Evolutionary conservation across 2,797 vertebrate genomes (phyloP).

Genomic region (Chelidonichthys spinosus): DNA sequence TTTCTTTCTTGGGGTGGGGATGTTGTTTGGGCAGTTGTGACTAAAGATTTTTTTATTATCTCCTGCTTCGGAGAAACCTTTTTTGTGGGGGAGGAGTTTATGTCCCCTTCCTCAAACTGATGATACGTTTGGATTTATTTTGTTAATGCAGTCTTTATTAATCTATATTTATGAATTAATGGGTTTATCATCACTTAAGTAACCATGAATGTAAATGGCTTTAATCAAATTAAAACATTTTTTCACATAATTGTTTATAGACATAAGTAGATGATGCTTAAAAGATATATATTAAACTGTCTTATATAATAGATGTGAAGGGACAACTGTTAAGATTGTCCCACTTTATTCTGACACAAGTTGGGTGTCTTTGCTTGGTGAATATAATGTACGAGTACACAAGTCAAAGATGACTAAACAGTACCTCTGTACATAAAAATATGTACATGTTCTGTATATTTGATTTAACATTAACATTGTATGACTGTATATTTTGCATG

Average conservation of each 20-base stretch:
- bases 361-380: slow-evolving; percentile 29
- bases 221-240: slow-evolving; percentile 46
- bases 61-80: background rate
- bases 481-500: slow-evolving; percentile 75
- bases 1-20: background rate
- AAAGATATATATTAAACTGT: slow-evolving; percentile 45
- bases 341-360: slow-evolving; percentile 37
- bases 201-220: slow-evolving; percentile 75
- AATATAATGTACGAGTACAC: slow-evolving; percentile 43
- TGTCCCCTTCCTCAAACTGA: slow-evolving; percentile 5
- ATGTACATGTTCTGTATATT: slow-evolving; percentile 51
- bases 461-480: slow-evolving; percentile 46
- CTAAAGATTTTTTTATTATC: slow-evolving; percentile 13
- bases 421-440: slow-evolving; percentile 15
- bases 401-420: slow-evolving; percentile 33
- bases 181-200: slow-evolving; percentile 53
- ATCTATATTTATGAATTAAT: slow-evolving; percentile 49
- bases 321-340: slow-evolving; percentile 29
- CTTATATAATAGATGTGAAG: slow-evolving; percentile 30
- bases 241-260: slow-evolving; percentile 31
- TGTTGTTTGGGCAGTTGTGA: background rate
- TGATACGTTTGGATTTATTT: slow-evolving; percentile 44
- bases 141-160: slow-evolving; percentile 52
- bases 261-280: slow-evolving; percentile 39
- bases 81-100: slow-evolving; percentile 7